Evolutionary conservation across 2,113 vertebrate species (phyloP).

Genomic region (Arvicanthis niloticus): DNA sequence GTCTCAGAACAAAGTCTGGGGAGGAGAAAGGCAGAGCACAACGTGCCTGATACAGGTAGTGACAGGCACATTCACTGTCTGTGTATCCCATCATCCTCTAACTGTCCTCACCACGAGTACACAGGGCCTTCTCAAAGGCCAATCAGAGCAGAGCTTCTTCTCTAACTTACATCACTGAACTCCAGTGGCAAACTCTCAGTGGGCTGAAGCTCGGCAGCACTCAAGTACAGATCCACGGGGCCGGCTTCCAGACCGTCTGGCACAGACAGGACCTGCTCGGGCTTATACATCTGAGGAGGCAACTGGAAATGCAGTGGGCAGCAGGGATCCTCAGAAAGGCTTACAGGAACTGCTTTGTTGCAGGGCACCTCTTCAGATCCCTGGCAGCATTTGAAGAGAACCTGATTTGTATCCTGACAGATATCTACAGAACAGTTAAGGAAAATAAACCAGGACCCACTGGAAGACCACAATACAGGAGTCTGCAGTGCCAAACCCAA

Average conservation of each 20-base stretch:
- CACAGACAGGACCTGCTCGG: slow-evolving; percentile 92
- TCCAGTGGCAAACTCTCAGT: slow-evolving; percentile 96
- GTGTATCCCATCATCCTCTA: slow-evolving; percentile 1
- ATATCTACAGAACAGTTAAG: slow-evolving; percentile 93
- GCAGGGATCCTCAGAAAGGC: slow-evolving; percentile 94
- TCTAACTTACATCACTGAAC: slow-evolving; percentile 96
- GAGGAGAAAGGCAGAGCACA: background rate
- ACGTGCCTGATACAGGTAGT: slow-evolving; percentile 9
- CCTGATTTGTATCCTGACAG: slow-evolving; percentile 95
- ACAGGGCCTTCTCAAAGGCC: slow-evolving; percentile 61
- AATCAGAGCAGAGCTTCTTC: slow-evolving; percentile 70
- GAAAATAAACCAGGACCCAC: slow-evolving; percentile 75
- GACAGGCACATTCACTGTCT: slow-evolving; percentile 31
- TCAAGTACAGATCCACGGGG: slow-evolving; percentile 95
- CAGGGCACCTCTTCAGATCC: slow-evolving; percentile 95
- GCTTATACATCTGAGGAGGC: slow-evolving; percentile 94
- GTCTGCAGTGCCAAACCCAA: background rate
- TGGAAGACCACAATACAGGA: background rate
- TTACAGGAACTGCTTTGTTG: slow-evolving; percentile 93
- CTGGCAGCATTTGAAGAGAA: slow-evolving; percentile 95
- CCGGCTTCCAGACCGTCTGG: slow-evolving; percentile 89
- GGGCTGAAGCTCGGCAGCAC: slow-evolving; percentile 97
- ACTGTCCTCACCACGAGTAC: slow-evolving; percentile 70
- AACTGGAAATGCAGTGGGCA: slow-evolving; percentile 95
- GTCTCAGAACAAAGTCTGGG: background rate